Conservation (phyloP, 2,888 invertebrate genomes). For the Callimorpha dominula region DNA sequence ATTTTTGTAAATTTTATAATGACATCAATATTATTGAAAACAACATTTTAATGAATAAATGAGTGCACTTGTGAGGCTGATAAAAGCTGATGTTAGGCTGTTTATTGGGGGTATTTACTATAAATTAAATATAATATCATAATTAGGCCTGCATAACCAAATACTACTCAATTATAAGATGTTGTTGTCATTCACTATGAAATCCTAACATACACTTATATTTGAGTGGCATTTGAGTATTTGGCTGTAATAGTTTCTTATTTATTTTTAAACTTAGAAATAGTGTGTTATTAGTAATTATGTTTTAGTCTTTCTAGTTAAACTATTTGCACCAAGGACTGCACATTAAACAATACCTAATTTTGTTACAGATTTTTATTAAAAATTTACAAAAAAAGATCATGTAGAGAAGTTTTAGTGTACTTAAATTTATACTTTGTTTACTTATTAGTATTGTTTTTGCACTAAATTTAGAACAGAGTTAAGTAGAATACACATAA, state of each 20-base stretch:
- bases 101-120: slow-evolving; percentile 39
- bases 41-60: slow-evolving; percentile 37
- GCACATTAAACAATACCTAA: slow-evolving; percentile 37
- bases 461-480: slow-evolving; percentile 61
- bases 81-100: slow-evolving; percentile 43
- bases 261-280: slow-evolving; percentile 56
- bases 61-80: slow-evolving; percentile 45
- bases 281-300: slow-evolving; percentile 44
- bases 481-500: slow-evolving; percentile 51
- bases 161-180: not conserved
- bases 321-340: slow-evolving; percentile 43
- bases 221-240: slow-evolving; percentile 1
- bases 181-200: not conserved
- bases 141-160: not conserved
- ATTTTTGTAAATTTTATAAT: slow-evolving; percentile 63
- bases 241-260: slow-evolving; percentile 47
- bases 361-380: slow-evolving; percentile 20
- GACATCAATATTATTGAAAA: slow-evolving; percentile 36
- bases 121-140: slow-evolving; percentile 45
- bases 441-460: slow-evolving; percentile 47
- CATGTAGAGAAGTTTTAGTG: slow-evolving; percentile 42
- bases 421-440: slow-evolving; percentile 61
- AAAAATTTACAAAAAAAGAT: slow-evolving; percentile 26
- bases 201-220: not conserved
- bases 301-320: slow-evolving; percentile 41